A percentile compares a stretch with the other conserved stretches of the same genome.
Evolutionary conservation across 2,113 vertebrate genomes (phyloP).

Genomic region (Amblyopsis rosae): DNA sequence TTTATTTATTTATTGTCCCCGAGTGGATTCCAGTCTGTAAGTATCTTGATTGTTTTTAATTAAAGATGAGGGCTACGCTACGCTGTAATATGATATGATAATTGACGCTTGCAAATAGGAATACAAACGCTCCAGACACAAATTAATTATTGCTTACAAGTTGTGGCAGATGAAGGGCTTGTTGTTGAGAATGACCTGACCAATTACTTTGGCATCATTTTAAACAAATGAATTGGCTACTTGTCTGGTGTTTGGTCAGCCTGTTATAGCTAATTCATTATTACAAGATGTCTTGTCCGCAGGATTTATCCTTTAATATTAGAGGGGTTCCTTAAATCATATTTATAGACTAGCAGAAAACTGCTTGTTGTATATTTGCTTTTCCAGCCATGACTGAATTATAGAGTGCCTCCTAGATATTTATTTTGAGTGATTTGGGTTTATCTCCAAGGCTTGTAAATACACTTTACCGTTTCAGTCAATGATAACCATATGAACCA

Average conservation of each 20-base stretch:
- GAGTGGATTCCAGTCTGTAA: constrained; percentile 38
- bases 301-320: not conserved
- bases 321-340: constrained; percentile 16
- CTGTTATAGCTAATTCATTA: constrained; percentile 47
- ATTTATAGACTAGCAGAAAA: constrained; percentile 29
- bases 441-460: constrained; percentile 48
- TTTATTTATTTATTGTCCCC: constrained; percentile 27
- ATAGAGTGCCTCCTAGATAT: constrained; percentile 45
- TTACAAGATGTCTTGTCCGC: constrained; percentile 30
- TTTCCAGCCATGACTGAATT: constrained; percentile 55
- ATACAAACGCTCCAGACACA: constrained; percentile 35
- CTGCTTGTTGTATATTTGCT: constrained; percentile 14
- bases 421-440: constrained; percentile 61
- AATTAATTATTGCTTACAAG: constrained; percentile 42
- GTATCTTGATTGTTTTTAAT: constrained; percentile 60
- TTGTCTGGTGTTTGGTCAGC: constrained; percentile 30
- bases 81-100: constrained; percentile 44
- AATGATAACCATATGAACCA: constrained; percentile 46
- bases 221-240: constrained; percentile 50
- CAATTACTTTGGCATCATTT: constrained; percentile 57
- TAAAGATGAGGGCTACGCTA: constrained; percentile 19
- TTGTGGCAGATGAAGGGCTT: constrained; percentile 34
- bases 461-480: constrained; percentile 50
- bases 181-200: constrained; percentile 51
- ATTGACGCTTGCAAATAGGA: constrained; percentile 45